Conservation (phyloP, 2,797 vertebrate species). For the Menidia menidia region DNA sequence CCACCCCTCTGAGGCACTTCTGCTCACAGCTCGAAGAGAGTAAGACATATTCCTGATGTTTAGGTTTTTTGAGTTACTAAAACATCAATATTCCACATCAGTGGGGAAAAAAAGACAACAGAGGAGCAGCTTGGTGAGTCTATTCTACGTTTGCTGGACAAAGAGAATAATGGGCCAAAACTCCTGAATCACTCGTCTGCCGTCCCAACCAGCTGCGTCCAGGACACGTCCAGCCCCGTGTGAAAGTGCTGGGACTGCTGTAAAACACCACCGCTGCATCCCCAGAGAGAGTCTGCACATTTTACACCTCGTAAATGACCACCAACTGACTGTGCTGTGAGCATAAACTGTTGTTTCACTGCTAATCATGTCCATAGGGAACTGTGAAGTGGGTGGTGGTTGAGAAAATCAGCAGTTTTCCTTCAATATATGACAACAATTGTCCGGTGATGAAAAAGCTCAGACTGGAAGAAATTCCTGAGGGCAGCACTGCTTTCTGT, state of each 20-base stretch:
- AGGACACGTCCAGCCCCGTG: too few relatives aligned
- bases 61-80: not conserved
- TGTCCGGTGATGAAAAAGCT: constrained; percentile 26
- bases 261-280: constrained; percentile 46
- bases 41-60: not conserved
- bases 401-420: constrained; percentile 14
- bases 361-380: constrained; percentile 19
- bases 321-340: constrained; percentile 27
- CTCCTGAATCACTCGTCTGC: too few relatives aligned
- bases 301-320: constrained; percentile 63
- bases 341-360: constrained; percentile 25
- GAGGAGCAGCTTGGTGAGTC: too few relatives aligned
- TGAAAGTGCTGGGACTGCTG: not conserved
- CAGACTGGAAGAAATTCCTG: constrained; percentile 23
- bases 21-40: not conserved
- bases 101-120: not conserved
- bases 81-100: not conserved
- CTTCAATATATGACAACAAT: constrained; percentile 20
- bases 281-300: not conserved
- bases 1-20: too few relatives aligned
- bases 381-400: not conserved
- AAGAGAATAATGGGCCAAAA: too few relatives aligned
- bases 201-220: too few relatives aligned
- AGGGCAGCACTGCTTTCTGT: constrained; percentile 20
- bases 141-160: too few relatives aligned